phyloP scores from a whole-genome alignment of 2,888 invertebrate species.

The Hetaerina titia region DNA sequence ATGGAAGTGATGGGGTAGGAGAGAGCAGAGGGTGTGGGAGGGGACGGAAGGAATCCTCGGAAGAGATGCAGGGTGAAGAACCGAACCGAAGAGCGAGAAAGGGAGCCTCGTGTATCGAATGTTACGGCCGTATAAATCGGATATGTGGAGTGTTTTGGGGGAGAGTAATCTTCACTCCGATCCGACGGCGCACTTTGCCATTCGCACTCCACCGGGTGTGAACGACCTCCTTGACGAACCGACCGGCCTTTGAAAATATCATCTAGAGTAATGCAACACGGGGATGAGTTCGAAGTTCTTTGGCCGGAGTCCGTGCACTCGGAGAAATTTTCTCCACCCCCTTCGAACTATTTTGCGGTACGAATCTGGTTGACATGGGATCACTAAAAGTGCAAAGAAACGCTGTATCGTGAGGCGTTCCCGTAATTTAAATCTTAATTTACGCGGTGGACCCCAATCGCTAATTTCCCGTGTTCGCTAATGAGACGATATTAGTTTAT shows the following conservation, averaged over 20 bases:
- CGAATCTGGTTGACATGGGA: background rate
- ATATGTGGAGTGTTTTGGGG: no score
- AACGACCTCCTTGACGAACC: slow-evolving; percentile 6
- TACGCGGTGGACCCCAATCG: no score
- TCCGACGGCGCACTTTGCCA: background rate
- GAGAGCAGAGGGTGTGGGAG: background rate
- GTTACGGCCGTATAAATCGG: no score
- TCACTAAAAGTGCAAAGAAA: background rate
- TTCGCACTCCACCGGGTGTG: background rate
- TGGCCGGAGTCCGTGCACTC: slow-evolving; percentile 1
- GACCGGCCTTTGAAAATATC: slow-evolving; percentile 22
- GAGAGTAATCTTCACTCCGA: background rate
- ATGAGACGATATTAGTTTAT: no score
- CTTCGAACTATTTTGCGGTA: background rate
- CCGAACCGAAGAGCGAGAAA: no score
- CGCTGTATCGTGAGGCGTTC: background rate
- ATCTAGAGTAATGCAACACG: background rate
- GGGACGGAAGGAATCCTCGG: no score
- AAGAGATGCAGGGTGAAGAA: no score
- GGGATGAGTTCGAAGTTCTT: background rate
- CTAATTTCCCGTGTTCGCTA: no score
- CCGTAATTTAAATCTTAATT: no score
- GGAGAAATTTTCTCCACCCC: background rate
- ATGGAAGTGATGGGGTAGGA: background rate
- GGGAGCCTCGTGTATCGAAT: no score